Base-by-base conservation (phyloP, 1,140 invertebrate genomes). In the Batillaria attramentaria region DNA sequence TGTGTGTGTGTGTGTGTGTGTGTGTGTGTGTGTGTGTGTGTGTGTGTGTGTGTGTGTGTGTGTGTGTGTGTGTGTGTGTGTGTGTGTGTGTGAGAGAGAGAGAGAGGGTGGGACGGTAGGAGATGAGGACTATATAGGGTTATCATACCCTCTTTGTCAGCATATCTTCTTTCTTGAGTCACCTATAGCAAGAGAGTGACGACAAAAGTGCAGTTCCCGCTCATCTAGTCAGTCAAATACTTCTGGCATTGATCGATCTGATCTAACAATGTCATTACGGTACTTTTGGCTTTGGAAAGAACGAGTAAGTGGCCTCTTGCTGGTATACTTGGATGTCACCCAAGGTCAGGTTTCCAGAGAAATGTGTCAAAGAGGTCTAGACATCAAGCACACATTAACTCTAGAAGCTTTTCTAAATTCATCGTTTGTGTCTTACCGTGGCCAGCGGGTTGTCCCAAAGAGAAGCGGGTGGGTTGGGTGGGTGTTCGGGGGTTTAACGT, bases 11-110 rank as follows among this genome's bases (percentile, higher is more conserved):
- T 57, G 72, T 43, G 69, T 54, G 69, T 72, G 41, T 50, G 43
- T 46, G 28, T 46, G 69, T 54, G 43, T 72, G 69, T 72, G 43
- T 72, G 41, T 72, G 69, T 72, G 69, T 28, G 41, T 72, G 3
- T 72, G 69, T 72, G 69, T 50, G 4, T 72, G 4, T 35, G 10
- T 46, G 37, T 46, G 69, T 50, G 43, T 54, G 43, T 50, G 69
- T 72, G 69, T 50, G 69, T 57, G 72, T 57, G 31, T 31, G 20
- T 50, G 41, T 50, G 1, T 50, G 3, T 72, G 41, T 50, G 66
- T 68, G 37, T 68, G 66, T 20, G 35, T 3, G 2, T 20, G 66
- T 41, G 35, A 24, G 66, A 28, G 31, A n/a, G 24, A 6, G 31
- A 60, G 57, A 10, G 4, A 60, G 31, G 57, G 62, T 24, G 33